Percentiles rank a stretch among this genome's conserved stretches.
Evolutionary conservation across 2,113 vertebrate genomes (phyloP).

Genomic region (Lampris megalopsis): DNA sequence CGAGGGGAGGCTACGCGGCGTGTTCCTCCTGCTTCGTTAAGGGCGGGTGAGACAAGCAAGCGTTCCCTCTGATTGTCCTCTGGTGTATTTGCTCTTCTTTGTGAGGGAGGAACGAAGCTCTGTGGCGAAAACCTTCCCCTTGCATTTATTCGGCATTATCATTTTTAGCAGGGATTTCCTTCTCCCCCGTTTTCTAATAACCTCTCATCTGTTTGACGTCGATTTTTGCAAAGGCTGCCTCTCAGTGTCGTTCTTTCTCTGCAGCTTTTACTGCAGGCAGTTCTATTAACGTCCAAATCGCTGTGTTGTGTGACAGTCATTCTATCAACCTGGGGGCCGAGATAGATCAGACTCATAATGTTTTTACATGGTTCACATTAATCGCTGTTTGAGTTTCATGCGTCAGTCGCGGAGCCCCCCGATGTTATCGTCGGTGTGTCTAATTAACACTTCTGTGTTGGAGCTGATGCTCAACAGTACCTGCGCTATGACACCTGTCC

Average conservation of each 20-base stretch:
- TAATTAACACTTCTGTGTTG: constrained; percentile 79
- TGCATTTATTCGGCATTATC: constrained; percentile 76
- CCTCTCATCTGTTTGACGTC: constrained; percentile 21
- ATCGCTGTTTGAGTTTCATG: constrained; percentile 59
- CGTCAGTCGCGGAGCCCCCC: constrained; percentile 58
- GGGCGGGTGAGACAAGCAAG: constrained; percentile 70
- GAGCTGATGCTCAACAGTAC: constrained; percentile 63
- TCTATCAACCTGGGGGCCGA: constrained; percentile 22
- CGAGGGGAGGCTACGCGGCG: constrained; percentile 35
- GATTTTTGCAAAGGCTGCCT: constrained; percentile 16
- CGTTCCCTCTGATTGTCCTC: constrained; percentile 69
- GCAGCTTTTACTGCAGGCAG: constrained; percentile 12
- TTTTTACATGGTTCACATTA: constrained; percentile 45
- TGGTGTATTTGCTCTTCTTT: constrained; percentile 67
- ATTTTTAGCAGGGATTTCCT: constrained; percentile 59
- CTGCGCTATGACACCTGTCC: constrained; percentile 72
- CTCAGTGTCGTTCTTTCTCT: not conserved
- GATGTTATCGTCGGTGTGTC: constrained; percentile 71
- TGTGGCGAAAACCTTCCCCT: constrained; percentile 49
- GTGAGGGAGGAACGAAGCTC: constrained; percentile 59
- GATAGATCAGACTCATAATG: constrained; percentile 51
- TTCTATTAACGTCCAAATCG: constrained; percentile 15
- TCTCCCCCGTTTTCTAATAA: constrained; percentile 27
- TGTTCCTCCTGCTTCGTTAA: constrained; percentile 66
- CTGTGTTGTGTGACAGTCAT: constrained; percentile 33